These are phyloP conservation scores for Catharus ustulatus DNA, from an alignment of 2,797 vertebrate species.

Conservation along the genomic window DNA sequence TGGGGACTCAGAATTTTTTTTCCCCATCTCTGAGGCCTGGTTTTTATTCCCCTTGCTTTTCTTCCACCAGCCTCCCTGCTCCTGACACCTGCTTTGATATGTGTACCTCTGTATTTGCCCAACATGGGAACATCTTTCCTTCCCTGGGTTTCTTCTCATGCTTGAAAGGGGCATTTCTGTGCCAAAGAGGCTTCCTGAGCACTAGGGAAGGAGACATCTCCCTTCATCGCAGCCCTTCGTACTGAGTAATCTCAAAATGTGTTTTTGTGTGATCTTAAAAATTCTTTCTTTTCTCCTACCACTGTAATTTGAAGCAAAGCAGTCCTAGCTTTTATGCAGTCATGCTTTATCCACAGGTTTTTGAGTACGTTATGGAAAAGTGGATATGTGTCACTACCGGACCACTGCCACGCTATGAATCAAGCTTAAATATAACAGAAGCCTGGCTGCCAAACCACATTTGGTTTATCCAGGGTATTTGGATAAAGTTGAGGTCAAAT, in stretches of 20 bases:
- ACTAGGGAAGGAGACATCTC: background rate
- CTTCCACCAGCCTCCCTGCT: background rate
- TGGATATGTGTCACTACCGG: background rate
- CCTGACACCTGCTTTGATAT: background rate
- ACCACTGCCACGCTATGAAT: conserved; percentile 11
- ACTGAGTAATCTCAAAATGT: background rate
- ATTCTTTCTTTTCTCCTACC: background rate
- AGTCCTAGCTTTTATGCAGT: background rate
- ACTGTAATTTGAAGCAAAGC: conserved; percentile 26
- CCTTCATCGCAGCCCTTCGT: background rate
- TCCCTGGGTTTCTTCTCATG: background rate
- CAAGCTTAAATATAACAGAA: conserved; percentile 14
- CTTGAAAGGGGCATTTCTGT: background rate
- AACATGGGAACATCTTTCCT: background rate
- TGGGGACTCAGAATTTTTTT: background rate
- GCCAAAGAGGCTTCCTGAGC: background rate
- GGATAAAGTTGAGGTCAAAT: background rate
- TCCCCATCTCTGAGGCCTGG: background rate
- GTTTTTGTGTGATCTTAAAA: background rate
- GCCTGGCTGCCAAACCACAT: conserved; percentile 22
- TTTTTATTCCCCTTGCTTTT: background rate
- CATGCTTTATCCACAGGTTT: background rate
- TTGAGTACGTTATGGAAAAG: background rate
- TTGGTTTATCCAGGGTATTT: background rate
- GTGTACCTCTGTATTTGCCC: no score